Conservation (phyloP, 1,140 invertebrate genomes). For the Macrostomum lignano region DNA sequence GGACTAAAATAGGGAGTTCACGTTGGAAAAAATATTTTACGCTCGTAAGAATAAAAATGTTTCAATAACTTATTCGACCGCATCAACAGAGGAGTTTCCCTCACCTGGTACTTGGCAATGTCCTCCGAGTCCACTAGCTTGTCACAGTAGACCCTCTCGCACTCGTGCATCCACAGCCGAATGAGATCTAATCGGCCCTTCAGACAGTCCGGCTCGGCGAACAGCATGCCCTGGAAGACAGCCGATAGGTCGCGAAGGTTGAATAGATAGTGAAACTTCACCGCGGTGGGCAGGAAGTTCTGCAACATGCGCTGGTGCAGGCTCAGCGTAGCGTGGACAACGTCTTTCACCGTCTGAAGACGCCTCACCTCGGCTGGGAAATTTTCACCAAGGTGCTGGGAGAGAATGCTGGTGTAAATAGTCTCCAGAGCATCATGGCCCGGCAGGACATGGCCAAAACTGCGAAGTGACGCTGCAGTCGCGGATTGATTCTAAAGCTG, state of each 20-base stretch:
- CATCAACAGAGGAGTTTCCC: no score
- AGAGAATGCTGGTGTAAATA: constrained; percentile 47
- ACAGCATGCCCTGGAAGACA: constrained; percentile 47
- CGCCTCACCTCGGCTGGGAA: constrained; percentile 34
- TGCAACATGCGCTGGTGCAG: constrained; percentile 53
- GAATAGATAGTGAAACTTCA: constrained; percentile 87
- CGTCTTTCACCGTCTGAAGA: constrained; percentile 34
- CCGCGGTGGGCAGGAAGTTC: constrained; percentile 63
- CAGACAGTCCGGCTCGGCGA: constrained; percentile 57
- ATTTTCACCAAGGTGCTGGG: constrained; percentile 30
- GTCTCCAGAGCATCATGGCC: constrained; percentile 47
- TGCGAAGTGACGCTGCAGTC: constrained; percentile 66
- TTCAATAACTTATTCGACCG: no score
- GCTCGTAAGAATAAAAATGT: no score
- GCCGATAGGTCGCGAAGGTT: constrained; percentile 76
- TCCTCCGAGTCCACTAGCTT: constrained; percentile 70
- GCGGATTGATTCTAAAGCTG: constrained; percentile 73
- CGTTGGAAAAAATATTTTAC: no score
- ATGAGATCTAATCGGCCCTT: constrained; percentile 48
- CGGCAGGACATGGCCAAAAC: constrained; percentile 72
- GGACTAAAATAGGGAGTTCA: no score
- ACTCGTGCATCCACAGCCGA: constrained; percentile 65
- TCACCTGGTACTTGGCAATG: constrained; percentile 55
- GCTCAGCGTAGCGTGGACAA: constrained; percentile 49
- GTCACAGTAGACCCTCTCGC: constrained; percentile 60